Conservation (phyloP, 2,113 vertebrate genomes). For the Semnopithecus entellus region DNA sequence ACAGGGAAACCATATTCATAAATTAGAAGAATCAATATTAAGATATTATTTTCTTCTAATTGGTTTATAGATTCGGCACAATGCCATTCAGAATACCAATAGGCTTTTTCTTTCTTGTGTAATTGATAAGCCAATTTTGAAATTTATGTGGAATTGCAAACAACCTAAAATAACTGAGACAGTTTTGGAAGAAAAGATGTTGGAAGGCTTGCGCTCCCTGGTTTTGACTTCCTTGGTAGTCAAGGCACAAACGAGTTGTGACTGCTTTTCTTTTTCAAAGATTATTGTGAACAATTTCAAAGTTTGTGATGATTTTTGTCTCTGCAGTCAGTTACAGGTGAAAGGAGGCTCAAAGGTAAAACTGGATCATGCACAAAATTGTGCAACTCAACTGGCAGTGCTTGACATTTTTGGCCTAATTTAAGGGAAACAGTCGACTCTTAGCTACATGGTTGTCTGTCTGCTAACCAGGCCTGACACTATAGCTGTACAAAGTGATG, state of each 20-base stretch:
- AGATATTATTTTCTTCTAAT: neutral
- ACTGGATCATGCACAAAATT: too few relatives aligned
- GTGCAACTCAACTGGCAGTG: too few relatives aligned
- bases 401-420: too few relatives aligned
- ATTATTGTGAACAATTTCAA: neutral
- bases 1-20: neutral
- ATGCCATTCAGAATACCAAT: neutral
- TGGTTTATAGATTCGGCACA: neutral
- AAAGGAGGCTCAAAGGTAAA: too few relatives aligned
- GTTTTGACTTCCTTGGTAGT: neutral
- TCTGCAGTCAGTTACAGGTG: too few relatives aligned
- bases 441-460: too few relatives aligned
- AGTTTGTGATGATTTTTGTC: too few relatives aligned
- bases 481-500: too few relatives aligned
- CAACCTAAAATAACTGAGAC: neutral
- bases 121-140: neutral
- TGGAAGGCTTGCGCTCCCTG: neutral
- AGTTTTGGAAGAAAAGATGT: neutral
- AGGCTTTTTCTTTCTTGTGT: neutral
- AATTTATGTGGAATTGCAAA: neutral
- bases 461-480: too few relatives aligned
- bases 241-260: neutral
- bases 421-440: too few relatives aligned
- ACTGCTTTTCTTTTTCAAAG: neutral
- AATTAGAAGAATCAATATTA: neutral